Conservation (phyloP, 1,140 invertebrate species). For the Ladona fulva region DNA sequence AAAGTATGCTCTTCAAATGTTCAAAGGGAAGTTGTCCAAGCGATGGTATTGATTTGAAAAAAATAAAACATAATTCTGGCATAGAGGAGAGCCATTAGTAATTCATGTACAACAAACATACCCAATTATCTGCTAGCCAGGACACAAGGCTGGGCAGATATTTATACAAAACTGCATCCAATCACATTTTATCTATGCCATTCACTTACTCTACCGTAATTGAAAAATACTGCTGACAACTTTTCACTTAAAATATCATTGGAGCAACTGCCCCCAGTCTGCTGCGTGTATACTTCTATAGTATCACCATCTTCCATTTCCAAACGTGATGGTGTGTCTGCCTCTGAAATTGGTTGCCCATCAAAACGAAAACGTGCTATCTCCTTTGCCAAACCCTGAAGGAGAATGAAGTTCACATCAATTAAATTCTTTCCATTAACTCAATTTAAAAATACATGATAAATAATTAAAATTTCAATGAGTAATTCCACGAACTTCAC, state of each 20-base stretch:
- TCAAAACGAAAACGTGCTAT: constrained; percentile 88
- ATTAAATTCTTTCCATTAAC: too few relatives aligned
- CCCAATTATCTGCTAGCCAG: too few relatives aligned
- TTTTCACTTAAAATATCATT: neutral
- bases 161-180: too few relatives aligned
- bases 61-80: neutral
- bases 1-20: neutral
- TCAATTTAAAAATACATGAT: too few relatives aligned
- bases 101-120: neutral
- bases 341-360: constrained; percentile 88
- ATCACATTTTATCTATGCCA: too few relatives aligned
- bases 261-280: constrained; percentile 59
- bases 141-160: too few relatives aligned
- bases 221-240: neutral
- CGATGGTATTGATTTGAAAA: neutral
- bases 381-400: constrained; percentile 71
- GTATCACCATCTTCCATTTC: constrained; percentile 94
- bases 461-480: too few relatives aligned
- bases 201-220: too few relatives aligned
- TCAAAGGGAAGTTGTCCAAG: neutral
- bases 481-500: too few relatives aligned
- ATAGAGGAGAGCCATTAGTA: neutral
- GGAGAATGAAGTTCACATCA: constrained; percentile 29
- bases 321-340: constrained; percentile 77
- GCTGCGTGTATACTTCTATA: constrained; percentile 92